Evolutionary conservation across 2,797 vertebrate genomes (phyloP), one percentile per base, ranked within the genome.

Genomic region (Stomatorhinus walkeri): DNA sequence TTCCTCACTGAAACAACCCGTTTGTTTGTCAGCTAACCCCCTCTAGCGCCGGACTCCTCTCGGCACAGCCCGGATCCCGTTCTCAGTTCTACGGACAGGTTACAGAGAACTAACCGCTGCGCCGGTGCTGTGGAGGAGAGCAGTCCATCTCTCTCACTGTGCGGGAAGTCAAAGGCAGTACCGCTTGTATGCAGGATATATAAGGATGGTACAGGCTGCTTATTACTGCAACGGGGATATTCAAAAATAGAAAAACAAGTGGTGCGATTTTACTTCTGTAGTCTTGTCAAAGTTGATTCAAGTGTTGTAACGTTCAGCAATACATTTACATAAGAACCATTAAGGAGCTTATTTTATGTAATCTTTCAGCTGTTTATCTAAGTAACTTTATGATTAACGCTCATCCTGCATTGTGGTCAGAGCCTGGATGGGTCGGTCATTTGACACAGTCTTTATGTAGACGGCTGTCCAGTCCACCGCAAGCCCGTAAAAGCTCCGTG

Each of bases 1-100:
- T 46, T 32, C 24, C 61, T 88, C 28, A 28, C 9, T 51, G 46
- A 56, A 88, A 59, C 49, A 52, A 28, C 49, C 28, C 68, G 8
- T 93, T 94, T 94, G 93, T 92, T 95, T 95, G 94, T 95, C 94
- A 94, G 93, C 94, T 94, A 94, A 92, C 95, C 93, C 95, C 95
- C 95, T 94, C 95, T 96, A 96, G 95, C 92, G 95, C 94, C 92
- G 94, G 93, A 36, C 28, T 16, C 92, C 92, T 90, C 91, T 91
- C 91, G 84, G 92, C 91, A 94, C 94, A 95, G 93, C 94, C 52
- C 36, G 12, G 14, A 79, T 43, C 40, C n/a, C 4, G 48, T 89
- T 36, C 36, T 54, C 76, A 19, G 68, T 56, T 84, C 8, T 19
- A 22, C 87, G 49, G 22, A 49, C 83, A 85, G 87, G 87, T 85